Conservation (phyloP, 2,888 invertebrate species). For the Ochropleura plecta region DNA sequence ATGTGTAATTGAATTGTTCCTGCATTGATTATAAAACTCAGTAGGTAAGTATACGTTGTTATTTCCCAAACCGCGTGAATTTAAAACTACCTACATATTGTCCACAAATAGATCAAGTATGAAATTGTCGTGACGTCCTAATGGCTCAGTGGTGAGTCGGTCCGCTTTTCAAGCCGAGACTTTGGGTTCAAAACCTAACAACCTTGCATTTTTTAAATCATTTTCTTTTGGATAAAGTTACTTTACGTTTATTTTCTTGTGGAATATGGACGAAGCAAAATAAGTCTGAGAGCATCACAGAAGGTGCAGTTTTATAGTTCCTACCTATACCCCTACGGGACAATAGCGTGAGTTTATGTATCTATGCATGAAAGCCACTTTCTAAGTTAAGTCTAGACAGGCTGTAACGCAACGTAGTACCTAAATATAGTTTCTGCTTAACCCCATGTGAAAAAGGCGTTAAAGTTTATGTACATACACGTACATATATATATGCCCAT, state of each 20-base stretch:
- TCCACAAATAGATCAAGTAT: no score
- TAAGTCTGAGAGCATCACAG: neutral
- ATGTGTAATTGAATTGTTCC: neutral
- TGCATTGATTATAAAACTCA: neutral
- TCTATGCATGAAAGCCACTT: neutral
- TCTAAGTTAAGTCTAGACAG: neutral
- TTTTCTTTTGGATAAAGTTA: neutral
- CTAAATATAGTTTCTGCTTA: no score
- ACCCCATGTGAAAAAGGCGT: no score
- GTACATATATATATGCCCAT: no score
- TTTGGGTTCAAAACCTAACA: conserved; percentile 1
- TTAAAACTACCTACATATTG: conserved; percentile 12
- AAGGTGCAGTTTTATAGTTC: neutral
- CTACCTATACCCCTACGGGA: neutral
- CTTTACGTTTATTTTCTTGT: no score
- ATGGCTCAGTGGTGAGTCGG: neutral
- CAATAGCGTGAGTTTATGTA: neutral
- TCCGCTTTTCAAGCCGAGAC: neutral
- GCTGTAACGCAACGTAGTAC: no score
- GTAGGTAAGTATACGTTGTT: neutral
- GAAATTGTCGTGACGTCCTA: neutral
- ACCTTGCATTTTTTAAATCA: neutral
- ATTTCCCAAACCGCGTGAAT: neutral
- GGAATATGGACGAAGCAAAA: neutral
- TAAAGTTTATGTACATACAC: no score